Base-by-base conservation (phyloP, 1,140 invertebrate species). In the Tigriopus japonicus region DNA sequence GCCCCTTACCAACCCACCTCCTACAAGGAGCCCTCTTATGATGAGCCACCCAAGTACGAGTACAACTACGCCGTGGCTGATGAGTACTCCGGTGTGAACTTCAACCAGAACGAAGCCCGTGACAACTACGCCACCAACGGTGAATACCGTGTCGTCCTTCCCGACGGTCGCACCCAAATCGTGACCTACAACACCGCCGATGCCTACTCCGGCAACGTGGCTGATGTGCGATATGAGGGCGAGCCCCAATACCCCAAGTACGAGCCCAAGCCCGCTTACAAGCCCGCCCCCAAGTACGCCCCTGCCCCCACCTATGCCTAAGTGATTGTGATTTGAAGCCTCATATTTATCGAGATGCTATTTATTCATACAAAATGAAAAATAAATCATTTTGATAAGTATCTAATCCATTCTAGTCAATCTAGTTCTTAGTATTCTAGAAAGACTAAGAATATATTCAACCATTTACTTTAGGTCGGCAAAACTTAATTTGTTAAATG, bases 161-260 rank as follows among this genome's bases (percentile, higher is more conserved):
- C 59, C 55, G 59, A 60, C 42, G 59, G 59, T 21, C 41, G 59
- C 23, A 60, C 42, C 51, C 59, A 60, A 43, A 60, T 49, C 49
- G 59, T 60, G 3, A 60, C 12, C 40, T 60, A 60, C 55, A 41
- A 12, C n/a, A 49, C 53, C 15, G 40, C 28, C 23, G 59, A 60
- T 42, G 55, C 59, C 17, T 19, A 60, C 12, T 17, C 14, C 7
- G 59, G 59, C 23, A 15, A 13, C 41, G 41, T 60, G n/a, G 59
- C 59, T 14, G 59, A 60, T 21, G 59, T 60, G 5, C n/a, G 24
- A n/a, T 60, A 60, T 21, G 14, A n/a, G 14, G 59, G 59, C 19
- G 59, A 60, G 54, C 42, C 59, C 13, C 28, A 35, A 35, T 35
- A 35, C 28, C 28, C 28, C 28, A 35, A 35, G 28, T 35, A 35